Evolutionary conservation across 2,797 vertebrate genomes (phyloP), one percentile per base, ranked within the genome.

Genomic region (Coilia nasus): DNA sequence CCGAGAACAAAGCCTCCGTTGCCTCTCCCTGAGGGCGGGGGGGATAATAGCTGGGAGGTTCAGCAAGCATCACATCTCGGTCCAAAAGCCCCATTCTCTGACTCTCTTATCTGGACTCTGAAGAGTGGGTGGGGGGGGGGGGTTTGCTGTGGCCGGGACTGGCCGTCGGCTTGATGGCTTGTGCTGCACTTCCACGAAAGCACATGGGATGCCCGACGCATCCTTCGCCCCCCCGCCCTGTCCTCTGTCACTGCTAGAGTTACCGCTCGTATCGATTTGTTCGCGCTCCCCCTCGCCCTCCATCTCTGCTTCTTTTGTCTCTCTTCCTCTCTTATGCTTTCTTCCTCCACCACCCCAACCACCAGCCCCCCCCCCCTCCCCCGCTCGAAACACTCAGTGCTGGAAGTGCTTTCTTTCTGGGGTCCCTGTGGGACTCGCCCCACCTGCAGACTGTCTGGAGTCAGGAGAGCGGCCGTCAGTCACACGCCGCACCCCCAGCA

Each of bases 341-440:
- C 86, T 90, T 93, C 91, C 90, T 60, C 56, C 11, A n/a, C 35
- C 62, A 11, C 82, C 62, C 62, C 44, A 31, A 17, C 93, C 93
- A 93, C 92, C 92, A 31, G n/a, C 31, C 67, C 25, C 2, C 15
- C 28, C 28, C 14, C 67, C 28, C 67, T 23, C 28, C 80, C 80
- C 23, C 80, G 59, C 50, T 31, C 60, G 91, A 90, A 93, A 88
- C 87, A 85, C 81, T 90, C 87, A 81, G 93, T 84, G 89, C 94
- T 94, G 95, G 93, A 96, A 95, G 93, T 95, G 92, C 93, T n/a
- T 92, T 93, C 92, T 92, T 94, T 89, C 88, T 89, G 84, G 82
- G 86, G 82, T 88, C 86, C 94, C 93, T 91, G 83, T 89, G 91
- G 91, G 92, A 93, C 89, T 86, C 90, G 23, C 83, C 84, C 85